These are phyloP conservation scores for Operophtera brumata DNA, from an alignment of 2,888 invertebrate genomes.

Conservation along the genomic window DNA sequence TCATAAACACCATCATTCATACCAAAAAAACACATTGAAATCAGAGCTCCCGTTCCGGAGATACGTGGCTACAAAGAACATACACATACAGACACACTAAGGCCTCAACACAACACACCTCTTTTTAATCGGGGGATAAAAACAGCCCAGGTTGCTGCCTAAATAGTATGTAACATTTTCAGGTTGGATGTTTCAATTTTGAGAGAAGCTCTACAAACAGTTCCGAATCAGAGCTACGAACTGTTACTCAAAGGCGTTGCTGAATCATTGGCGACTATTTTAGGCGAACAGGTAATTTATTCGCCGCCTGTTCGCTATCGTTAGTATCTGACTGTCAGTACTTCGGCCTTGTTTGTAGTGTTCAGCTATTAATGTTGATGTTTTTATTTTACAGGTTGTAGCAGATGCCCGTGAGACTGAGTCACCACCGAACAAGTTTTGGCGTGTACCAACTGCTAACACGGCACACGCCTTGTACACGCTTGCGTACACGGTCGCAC, in stretches of 20 bases:
- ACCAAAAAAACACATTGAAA: too few species aligned
- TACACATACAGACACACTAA: too few species aligned
- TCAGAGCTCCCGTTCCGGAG: too few species aligned
- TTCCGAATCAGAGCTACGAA: constrained; percentile 92
- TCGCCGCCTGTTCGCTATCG: constrained; percentile 7
- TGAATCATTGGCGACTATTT: constrained; percentile 88
- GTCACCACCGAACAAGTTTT: constrained; percentile 66
- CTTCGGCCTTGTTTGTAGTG: constrained; percentile 6
- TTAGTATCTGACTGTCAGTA: constrained; percentile 9
- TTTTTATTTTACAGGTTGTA: constrained; percentile 54
- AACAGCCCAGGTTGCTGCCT: too few species aligned
- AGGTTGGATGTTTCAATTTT: constrained; percentile 83
- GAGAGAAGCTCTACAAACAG: constrained; percentile 90
- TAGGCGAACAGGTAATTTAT: constrained; percentile 85
- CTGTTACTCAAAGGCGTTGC: constrained; percentile 91
- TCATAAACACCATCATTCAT: too few species aligned
- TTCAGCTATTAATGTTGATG: background rate
- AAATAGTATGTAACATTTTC: constrained; percentile 6
- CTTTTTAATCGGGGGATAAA: too few species aligned
- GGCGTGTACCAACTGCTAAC: constrained; percentile 69
- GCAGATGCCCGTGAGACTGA: constrained; percentile 60
- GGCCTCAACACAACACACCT: too few species aligned
- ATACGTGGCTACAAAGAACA: too few species aligned
- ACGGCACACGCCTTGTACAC: constrained; percentile 71
- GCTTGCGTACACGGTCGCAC: constrained; percentile 67